Evolutionary conservation across 2,797 vertebrate genomes (phyloP).

Genomic region (Melanogrammus aeglefinus): DNA sequence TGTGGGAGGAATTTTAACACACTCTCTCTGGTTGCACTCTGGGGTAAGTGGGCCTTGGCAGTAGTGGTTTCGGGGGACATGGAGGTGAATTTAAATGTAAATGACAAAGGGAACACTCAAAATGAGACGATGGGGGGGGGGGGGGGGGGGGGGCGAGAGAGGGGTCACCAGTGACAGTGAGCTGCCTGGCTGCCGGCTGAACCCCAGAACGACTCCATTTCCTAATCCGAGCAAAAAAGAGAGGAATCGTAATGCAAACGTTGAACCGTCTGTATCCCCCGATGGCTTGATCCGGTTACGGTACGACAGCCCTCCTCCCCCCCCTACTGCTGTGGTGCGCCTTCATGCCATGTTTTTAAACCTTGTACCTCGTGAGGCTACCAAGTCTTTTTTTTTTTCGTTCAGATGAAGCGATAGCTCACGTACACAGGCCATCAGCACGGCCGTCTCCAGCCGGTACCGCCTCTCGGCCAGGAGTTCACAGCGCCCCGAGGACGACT

Average conservation of each 20-base stretch:
- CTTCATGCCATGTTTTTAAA: conserved; percentile 1
- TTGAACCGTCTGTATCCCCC: not conserved
- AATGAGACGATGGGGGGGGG: not conserved
- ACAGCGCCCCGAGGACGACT: conserved; percentile 21
- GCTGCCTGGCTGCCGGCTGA: not conserved
- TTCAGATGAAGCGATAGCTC: conserved; percentile 34
- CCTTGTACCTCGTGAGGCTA: conserved; percentile 9
- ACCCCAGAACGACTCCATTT: not conserved
- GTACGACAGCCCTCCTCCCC: not conserved
- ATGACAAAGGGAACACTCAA: not conserved
- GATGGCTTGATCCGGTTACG: not conserved
- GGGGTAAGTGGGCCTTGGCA: not conserved
- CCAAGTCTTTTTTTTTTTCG: conserved; percentile 8
- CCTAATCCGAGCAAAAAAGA: not conserved
- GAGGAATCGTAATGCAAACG: not conserved
- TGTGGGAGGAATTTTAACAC: not conserved
- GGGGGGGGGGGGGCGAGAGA: not conserved
- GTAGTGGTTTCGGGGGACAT: not conserved
- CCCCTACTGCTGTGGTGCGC: not conserved
- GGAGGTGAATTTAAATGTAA: not conserved
- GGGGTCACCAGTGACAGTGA: not conserved
- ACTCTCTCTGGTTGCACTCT: not conserved
- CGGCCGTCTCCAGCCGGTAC: conserved; percentile 16
- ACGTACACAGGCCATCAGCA: conserved; percentile 14
- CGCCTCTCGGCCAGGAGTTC: not conserved